These are phyloP conservation scores for Drosophila multiciliata DNA, from an alignment of 2,888 invertebrate species.

Conservation along the genomic window DNA sequence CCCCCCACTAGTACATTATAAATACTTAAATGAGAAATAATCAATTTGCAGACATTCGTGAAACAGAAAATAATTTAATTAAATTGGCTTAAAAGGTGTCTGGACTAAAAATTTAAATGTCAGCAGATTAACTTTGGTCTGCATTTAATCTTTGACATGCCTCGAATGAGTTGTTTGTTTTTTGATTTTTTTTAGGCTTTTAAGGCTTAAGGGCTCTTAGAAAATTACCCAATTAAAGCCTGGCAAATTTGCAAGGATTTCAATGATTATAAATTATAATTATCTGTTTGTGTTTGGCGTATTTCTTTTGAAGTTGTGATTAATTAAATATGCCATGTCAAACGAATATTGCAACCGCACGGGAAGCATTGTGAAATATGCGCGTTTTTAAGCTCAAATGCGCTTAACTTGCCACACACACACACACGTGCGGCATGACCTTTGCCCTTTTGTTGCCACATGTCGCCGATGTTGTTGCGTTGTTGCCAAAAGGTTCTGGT, in stretches of 20 bases:
- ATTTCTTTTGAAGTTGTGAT: neutral
- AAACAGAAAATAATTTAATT: neutral
- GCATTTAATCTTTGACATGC: neutral
- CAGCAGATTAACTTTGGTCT: neutral
- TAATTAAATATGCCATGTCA: neutral
- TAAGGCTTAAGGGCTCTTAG: neutral
- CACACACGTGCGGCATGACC: neutral
- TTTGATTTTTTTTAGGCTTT: neutral
- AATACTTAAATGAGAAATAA: neutral
- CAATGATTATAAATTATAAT: neutral
- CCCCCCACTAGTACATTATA: neutral
- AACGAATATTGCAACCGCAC: neutral
- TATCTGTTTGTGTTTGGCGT: neutral
- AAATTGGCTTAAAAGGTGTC: neutral
- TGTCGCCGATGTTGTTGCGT: slow-evolving; percentile 7
- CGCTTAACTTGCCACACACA: neutral
- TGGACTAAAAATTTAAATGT: neutral
- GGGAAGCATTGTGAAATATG: neutral
- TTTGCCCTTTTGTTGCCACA: slow-evolving; percentile 6
- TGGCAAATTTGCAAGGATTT: neutral
- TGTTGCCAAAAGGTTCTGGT: slow-evolving; percentile 6
- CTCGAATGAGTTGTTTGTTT: neutral
- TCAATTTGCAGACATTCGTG: neutral
- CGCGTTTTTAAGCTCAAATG: neutral
- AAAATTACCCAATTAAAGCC: neutral